These are phyloP conservation scores for Bombyx mandarina DNA, from an alignment of 1,140 invertebrate species.

Conservation along the genomic window DNA sequence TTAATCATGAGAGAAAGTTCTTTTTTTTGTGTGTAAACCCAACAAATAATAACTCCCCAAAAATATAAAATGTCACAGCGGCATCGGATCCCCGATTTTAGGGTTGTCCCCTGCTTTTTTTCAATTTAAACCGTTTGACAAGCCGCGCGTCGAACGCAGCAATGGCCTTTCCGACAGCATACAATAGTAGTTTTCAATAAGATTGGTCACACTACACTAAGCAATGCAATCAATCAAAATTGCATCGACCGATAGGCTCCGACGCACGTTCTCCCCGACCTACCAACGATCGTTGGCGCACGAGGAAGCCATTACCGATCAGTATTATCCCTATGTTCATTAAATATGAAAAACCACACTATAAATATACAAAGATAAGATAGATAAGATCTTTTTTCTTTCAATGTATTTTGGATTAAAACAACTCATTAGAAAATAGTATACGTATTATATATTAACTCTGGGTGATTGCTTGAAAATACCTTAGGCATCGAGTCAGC, in stretches of 20 bases:
- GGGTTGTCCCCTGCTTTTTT: constrained; percentile 64
- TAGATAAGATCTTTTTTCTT: background rate
- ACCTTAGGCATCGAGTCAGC: too few species aligned
- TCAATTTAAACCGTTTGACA: constrained; percentile 69
- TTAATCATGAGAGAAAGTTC: constrained; percentile 10
- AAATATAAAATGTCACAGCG: constrained; percentile 60
- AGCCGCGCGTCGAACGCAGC: constrained; percentile 56
- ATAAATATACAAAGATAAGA: background rate
- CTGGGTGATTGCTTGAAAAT: too few species aligned
- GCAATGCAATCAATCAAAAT: constrained; percentile 70
- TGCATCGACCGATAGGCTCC: constrained; percentile 55
- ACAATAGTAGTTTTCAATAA: constrained; percentile 68
- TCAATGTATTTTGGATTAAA: background rate
- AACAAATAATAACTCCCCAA: constrained; percentile 46
- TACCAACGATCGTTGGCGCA: constrained; percentile 23
- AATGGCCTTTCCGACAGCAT: constrained; percentile 53
- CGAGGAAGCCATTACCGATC: constrained; percentile 4
- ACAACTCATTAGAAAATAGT: too few species aligned
- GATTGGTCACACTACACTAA: constrained; percentile 70
- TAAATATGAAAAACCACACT: background rate
- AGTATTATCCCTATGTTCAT: background rate
- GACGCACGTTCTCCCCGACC: constrained; percentile 32
- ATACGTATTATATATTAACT: too few species aligned
- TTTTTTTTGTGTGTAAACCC: constrained; percentile 25
- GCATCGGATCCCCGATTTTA: constrained; percentile 38